Conservation (phyloP, 2,797 vertebrate genomes). For the Gymnothorax javanicus region DNA sequence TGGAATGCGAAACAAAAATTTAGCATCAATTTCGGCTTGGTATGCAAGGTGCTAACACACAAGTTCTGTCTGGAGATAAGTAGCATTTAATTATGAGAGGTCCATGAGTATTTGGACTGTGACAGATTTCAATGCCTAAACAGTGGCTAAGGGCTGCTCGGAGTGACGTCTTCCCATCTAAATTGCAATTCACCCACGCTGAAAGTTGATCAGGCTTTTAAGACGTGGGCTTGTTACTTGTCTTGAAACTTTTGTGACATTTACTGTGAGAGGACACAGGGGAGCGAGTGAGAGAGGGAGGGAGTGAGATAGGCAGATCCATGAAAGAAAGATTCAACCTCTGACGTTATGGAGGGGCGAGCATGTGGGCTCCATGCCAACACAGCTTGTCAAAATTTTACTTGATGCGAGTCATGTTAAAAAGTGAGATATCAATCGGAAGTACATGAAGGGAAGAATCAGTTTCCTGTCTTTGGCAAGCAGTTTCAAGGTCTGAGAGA, state of each 20-base stretch:
- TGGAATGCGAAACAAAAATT: no score
- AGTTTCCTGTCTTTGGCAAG: background rate
- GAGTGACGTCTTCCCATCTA: background rate
- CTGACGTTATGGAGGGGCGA: background rate
- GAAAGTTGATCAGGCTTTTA: constrained; percentile 4
- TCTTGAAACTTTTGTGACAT: background rate
- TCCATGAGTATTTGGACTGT: no score
- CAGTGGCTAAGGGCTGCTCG: background rate
- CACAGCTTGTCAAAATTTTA: background rate
- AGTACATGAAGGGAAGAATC: background rate
- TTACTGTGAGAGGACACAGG: background rate
- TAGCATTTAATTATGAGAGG: no score
- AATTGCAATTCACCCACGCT: background rate
- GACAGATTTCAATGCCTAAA: background rate
- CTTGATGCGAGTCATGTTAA: background rate
- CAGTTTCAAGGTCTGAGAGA: constrained; percentile 8
- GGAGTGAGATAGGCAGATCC: background rate
- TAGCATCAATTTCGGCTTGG: no score
- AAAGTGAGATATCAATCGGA: background rate
- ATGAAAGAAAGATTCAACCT: background rate
- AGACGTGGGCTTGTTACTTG: background rate
- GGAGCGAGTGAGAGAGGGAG: background rate
- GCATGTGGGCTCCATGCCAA: background rate
- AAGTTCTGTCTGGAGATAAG: no score
- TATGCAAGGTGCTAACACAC: no score